These are phyloP conservation scores for Platycheirus rosarum DNA, from an alignment of 2,888 invertebrate species.

Conservation along the genomic window DNA sequence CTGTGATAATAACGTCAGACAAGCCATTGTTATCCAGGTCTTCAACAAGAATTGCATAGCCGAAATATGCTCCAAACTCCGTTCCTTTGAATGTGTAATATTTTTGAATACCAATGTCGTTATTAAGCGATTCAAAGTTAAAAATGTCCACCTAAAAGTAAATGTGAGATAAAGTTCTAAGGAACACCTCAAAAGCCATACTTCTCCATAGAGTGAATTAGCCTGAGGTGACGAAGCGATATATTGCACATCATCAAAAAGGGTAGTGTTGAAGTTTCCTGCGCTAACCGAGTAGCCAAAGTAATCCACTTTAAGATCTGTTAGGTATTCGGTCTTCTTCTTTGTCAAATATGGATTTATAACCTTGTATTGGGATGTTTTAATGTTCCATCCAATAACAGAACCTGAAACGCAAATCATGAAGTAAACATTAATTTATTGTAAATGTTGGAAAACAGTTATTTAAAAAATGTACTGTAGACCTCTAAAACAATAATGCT, in stretches of 20 bases:
- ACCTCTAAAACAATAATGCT: too few species aligned
- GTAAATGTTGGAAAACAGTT: too few species aligned
- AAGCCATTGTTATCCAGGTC: constrained; percentile 85
- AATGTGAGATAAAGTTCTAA: neutral
- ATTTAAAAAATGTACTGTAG: too few species aligned
- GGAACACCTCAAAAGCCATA: constrained; percentile 15
- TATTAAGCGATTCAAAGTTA: too few species aligned
- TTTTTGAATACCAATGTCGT: constrained; percentile 35
- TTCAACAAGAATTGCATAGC: constrained; percentile 84
- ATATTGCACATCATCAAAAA: constrained; percentile 71
- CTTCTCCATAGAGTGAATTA: constrained; percentile 75
- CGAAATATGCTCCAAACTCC: constrained; percentile 85
- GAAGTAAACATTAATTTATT: too few species aligned
- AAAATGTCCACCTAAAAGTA: constrained; percentile 13
- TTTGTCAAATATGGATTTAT: neutral
- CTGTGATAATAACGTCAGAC: constrained; percentile 86
- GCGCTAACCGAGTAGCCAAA: constrained; percentile 76
- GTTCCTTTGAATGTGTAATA: constrained; percentile 77
- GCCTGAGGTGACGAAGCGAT: constrained; percentile 76
- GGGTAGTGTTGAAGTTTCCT: constrained; percentile 73
- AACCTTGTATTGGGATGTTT: neutral
- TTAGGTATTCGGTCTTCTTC: neutral
- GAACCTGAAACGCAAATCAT: neutral
- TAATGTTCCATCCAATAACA: neutral
- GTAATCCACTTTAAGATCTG: constrained; percentile 56